Evolutionary conservation across 2,888 invertebrate genomes (phyloP).

Genomic region (Sepiola atlantica): DNA sequence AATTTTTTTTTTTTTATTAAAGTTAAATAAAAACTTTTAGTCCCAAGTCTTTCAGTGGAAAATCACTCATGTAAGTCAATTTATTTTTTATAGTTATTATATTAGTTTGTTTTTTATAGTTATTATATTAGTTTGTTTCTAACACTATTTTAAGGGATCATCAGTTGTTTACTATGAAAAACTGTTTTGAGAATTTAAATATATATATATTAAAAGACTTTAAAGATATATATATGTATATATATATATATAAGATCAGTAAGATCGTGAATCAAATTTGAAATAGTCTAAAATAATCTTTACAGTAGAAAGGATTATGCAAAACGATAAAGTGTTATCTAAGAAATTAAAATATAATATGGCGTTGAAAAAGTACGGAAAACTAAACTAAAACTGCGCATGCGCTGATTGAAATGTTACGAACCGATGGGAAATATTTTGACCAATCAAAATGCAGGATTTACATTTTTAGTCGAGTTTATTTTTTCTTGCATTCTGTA

Average conservation of each 20-base stretch:
- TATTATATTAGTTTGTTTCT: too few species aligned
- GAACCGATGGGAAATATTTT: background rate
- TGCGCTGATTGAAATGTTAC: background rate
- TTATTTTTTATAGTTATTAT: too few species aligned
- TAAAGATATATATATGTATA: background rate
- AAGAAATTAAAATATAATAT: background rate
- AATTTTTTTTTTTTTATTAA: too few species aligned
- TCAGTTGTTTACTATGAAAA: too few species aligned
- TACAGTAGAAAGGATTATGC: background rate
- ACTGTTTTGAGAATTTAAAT: too few species aligned
- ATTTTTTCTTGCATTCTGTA: background rate
- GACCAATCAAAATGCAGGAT: background rate
- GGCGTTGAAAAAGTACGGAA: background rate
- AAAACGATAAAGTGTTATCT: background rate
- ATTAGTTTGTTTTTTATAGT: too few species aligned
- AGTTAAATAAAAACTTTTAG: too few species aligned
- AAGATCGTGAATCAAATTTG: background rate
- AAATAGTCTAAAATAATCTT: background rate
- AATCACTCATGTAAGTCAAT: too few species aligned
- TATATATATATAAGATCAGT: background rate
- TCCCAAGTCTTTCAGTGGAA: too few species aligned
- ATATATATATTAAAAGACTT: too few species aligned
- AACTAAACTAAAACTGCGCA: background rate
- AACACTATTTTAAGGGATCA: too few species aligned
- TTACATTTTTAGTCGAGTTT: background rate